phyloP scores from a whole-genome alignment of 2,888 invertebrate species.

The Stenodera caucasica region DNA sequence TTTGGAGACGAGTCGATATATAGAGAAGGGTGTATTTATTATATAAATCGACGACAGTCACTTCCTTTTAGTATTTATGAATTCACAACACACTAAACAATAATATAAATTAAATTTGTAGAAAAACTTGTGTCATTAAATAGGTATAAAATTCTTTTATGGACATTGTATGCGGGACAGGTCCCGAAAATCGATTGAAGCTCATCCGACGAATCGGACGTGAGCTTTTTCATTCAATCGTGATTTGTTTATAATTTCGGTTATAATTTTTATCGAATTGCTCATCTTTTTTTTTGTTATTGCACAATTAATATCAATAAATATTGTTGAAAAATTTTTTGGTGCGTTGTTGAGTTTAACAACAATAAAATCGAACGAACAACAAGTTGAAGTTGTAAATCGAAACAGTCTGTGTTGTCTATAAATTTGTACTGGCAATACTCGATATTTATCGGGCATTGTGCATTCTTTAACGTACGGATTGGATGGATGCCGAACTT shows the following conservation, averaged over 20 bases:
- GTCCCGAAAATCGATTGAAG: constrained; percentile 30
- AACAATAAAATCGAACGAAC: constrained; percentile 39
- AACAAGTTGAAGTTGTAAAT: constrained; percentile 39
- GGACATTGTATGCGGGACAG: constrained; percentile 46
- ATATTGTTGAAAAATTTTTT: too few species aligned
- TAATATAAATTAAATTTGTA: constrained; percentile 42
- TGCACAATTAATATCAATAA: too few species aligned
- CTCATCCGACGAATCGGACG: constrained; percentile 17
- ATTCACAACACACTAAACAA: constrained; percentile 49
- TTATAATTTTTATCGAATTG: neutral
- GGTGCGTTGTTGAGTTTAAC: too few species aligned
- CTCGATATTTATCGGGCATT: constrained; percentile 39
- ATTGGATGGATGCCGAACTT: constrained; percentile 45
- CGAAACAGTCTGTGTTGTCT: constrained; percentile 40
- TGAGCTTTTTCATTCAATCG: neutral
- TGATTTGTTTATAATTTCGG: neutral
- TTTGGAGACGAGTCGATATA: too few species aligned
- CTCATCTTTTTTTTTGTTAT: too few species aligned
- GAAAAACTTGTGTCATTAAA: constrained; percentile 52
- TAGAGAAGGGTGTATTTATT: neutral
- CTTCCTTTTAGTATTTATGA: constrained; percentile 43
- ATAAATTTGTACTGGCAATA: constrained; percentile 47
- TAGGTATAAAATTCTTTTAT: constrained; percentile 50
- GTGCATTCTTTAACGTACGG: constrained; percentile 45
- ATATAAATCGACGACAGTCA: constrained; percentile 38